Evolutionary conservation across 2,888 invertebrate species (phyloP).

Genomic region (Caenorhabditis parvicauda): DNA sequence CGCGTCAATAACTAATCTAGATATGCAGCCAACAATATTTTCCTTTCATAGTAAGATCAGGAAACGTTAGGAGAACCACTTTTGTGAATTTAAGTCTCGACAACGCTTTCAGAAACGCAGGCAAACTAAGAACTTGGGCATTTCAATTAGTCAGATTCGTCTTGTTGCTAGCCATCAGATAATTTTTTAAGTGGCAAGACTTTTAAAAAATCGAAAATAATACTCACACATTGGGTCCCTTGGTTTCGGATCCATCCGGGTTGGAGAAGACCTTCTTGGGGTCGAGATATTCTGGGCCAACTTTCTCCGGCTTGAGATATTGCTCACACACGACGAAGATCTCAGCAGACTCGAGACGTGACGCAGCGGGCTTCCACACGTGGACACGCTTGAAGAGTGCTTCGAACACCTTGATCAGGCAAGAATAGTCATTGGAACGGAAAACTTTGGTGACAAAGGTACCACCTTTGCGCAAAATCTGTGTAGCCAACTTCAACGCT

Average conservation of each 20-base stretch:
- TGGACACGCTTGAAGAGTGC: conserved; percentile 92
- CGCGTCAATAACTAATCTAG: not conserved
- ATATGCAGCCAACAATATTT: no score
- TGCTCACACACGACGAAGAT: conserved; percentile 96
- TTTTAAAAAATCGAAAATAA: not conserved
- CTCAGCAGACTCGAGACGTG: conserved; percentile 95
- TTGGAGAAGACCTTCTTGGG: conserved; percentile 83
- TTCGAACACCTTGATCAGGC: conserved; percentile 88
- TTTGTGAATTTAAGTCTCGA: conserved; percentile 4
- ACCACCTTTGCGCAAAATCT: conserved; percentile 84
- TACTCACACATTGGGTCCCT: conserved; percentile 41
- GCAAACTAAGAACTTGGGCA: no score
- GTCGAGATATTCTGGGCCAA: conserved; percentile 89
- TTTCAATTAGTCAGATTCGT: no score
- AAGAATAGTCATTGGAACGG: conserved; percentile 93
- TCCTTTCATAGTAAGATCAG: no score
- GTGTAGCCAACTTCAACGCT: conserved; percentile 85
- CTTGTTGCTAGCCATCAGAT: no score
- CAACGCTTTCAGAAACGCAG: not conserved
- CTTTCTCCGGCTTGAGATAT: conserved; percentile 78
- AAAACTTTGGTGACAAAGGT: conserved; percentile 94
- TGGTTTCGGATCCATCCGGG: conserved; percentile 42
- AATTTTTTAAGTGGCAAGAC: no score
- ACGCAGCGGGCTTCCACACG: conserved; percentile 97
- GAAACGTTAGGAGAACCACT: conserved; percentile 7